phyloP scores from a whole-genome alignment of 2,888 invertebrate genomes.

The Drosophila rubida region DNA sequence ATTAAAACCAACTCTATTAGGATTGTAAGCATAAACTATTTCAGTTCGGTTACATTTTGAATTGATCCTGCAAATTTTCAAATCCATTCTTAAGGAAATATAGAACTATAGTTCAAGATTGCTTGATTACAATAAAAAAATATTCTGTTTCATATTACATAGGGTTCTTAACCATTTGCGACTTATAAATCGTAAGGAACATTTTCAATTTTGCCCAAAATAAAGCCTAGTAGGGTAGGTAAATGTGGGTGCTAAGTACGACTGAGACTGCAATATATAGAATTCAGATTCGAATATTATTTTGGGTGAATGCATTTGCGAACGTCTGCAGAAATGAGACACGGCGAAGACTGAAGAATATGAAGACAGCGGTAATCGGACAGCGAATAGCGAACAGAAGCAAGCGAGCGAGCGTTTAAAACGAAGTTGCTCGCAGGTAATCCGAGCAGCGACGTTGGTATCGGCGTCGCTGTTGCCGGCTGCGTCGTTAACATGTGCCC shows the following conservation, averaged over 20 bases:
- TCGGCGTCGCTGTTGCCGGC: conserved; percentile 20
- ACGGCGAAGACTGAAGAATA: conserved; percentile 18
- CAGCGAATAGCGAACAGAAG: background rate
- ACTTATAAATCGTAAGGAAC: no score
- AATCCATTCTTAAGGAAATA: no score
- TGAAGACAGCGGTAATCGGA: conserved; percentile 8
- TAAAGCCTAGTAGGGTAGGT: conserved; percentile 2
- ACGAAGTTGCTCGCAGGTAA: conserved; percentile 63
- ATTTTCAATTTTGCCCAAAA: no score
- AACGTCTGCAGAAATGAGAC: conserved; percentile 65
- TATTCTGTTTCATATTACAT: no score
- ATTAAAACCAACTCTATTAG: background rate
- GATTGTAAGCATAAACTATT: background rate
- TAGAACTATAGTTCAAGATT: no score
- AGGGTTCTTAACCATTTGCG: no score
- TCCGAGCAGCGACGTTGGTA: conserved; percentile 52
- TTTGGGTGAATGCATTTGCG: conserved; percentile 33
- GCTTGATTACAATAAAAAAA: no score
- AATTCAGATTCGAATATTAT: conserved; percentile 40
- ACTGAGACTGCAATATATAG: conserved; percentile 8
- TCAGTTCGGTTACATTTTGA: no score
- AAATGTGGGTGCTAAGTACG: conserved; percentile 7
- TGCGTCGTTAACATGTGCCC: conserved; percentile 50
- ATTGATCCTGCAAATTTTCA: no score
- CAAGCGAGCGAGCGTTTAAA: conserved; percentile 45